Evolutionary conservation across 2,797 vertebrate species (phyloP).

Genomic region (Leptatherina wallacei): DNA sequence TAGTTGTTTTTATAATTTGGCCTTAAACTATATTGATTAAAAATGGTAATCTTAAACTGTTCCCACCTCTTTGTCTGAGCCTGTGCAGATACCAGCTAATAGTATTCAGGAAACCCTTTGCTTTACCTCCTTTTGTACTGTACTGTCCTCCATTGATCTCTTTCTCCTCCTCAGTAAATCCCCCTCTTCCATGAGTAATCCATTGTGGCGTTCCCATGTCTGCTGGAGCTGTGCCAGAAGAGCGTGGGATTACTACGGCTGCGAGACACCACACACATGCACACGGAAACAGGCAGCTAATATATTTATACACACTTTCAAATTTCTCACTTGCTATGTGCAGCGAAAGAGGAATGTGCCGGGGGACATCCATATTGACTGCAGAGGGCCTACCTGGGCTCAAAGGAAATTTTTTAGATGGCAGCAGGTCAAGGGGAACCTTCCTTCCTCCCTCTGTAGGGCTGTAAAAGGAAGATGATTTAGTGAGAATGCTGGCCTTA

Average conservation of each 20-base stretch:
- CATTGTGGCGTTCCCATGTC: constrained; percentile 72
- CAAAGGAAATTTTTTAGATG: constrained; percentile 34
- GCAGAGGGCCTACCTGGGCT: constrained; percentile 30
- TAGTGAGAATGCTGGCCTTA: constrained; percentile 24
- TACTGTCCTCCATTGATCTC: constrained; percentile 64
- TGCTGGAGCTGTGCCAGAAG: constrained; percentile 71
- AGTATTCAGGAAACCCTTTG: constrained; percentile 57
- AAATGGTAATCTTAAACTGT: constrained; percentile 45
- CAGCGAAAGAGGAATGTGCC: constrained; percentile 47
- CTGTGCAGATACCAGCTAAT: constrained; percentile 36
- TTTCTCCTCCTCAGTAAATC: constrained; percentile 69
- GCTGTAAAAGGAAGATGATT: constrained; percentile 42
- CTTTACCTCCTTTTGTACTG: constrained; percentile 47
- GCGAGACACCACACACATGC: constrained; percentile 39
- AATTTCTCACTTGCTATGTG: constrained; percentile 40
- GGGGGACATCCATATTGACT: constrained; percentile 48
- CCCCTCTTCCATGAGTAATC: constrained; percentile 69
- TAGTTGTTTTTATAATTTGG: constrained; percentile 8
- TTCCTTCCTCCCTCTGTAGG: constrained; percentile 13
- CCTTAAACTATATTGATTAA: constrained; percentile 41
- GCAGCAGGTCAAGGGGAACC: constrained; percentile 50
- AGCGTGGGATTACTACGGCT: constrained; percentile 69
- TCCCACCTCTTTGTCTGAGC: constrained; percentile 24
- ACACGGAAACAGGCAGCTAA: constrained; percentile 30
- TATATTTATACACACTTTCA: constrained; percentile 37